Evolutionary conservation across 2,113 vertebrate genomes (phyloP).

Genomic region (Ctenodactylus gundi): DNA sequence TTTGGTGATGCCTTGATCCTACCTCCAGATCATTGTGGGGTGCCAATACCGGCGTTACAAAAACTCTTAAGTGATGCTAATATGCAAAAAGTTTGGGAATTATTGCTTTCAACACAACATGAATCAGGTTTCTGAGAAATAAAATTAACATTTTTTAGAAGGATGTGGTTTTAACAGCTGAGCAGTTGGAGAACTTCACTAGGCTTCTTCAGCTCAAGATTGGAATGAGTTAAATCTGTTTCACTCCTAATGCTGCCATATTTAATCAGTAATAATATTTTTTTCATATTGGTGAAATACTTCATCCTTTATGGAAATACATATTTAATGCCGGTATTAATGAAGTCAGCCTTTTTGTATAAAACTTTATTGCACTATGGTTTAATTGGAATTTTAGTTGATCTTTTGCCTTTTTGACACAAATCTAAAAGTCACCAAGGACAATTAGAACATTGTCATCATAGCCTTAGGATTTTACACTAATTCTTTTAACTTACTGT

Average conservation of each 20-base stretch:
- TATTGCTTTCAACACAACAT: not conserved
- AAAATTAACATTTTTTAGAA: not conserved
- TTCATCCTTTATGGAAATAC: slow-evolving; percentile 56
- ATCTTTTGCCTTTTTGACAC: slow-evolving; percentile 59
- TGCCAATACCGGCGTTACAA: not conserved
- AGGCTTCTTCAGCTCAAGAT: not conserved
- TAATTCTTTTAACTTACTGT: slow-evolving; percentile 38
- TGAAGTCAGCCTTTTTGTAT: slow-evolving; percentile 62
- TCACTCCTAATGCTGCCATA: not conserved
- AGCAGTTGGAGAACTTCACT: not conserved
- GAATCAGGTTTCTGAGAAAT: not conserved
- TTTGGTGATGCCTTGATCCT: not conserved
- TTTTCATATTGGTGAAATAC: slow-evolving; percentile 26
- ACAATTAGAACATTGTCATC: slow-evolving; percentile 53
- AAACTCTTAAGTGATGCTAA: not conserved
- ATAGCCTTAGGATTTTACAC: not conserved
- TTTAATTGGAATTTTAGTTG: slow-evolving; percentile 73
- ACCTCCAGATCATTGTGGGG: not conserved
- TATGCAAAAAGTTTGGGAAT: not conserved
- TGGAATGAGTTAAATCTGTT: slow-evolving; percentile 50
- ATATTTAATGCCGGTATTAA: slow-evolving; percentile 67
- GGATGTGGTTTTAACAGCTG: not conserved
- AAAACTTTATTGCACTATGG: slow-evolving; percentile 55
- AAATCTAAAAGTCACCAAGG: slow-evolving; percentile 50
- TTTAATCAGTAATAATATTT: slow-evolving; percentile 54